A percentile compares a stretch with the other conserved stretches of the same genome.
These are phyloP conservation scores for Osmerus mordax DNA, from an alignment of 2,113 vertebrate genomes.

Conservation along the genomic window DNA sequence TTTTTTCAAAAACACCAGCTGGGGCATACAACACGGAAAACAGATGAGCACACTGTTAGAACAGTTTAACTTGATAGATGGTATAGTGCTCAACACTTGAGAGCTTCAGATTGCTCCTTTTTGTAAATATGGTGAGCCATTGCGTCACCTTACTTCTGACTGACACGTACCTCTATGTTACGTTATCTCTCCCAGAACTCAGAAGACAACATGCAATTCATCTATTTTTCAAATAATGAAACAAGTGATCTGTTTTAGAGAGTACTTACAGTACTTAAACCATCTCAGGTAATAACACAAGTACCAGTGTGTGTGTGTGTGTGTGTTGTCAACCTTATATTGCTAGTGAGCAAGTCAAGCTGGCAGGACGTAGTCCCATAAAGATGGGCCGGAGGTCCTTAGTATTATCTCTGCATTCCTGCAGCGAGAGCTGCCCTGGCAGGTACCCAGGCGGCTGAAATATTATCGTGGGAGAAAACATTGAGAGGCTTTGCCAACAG, in stretches of 20 bases:
- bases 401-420: constrained; percentile 59
- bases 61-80: constrained; percentile 17
- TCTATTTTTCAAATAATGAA: no score
- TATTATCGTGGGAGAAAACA: constrained; percentile 54
- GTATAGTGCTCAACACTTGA: no score
- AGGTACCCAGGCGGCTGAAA: constrained; percentile 48
- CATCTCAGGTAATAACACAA: background rate
- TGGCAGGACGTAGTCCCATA: constrained; percentile 40
- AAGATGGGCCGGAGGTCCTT: constrained; percentile 42
- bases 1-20: background rate
- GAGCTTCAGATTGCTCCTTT: background rate
- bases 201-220: no score
- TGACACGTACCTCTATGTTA: no score
- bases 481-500: constrained; percentile 37
- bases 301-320: background rate
- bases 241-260: background rate
- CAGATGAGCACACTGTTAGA: constrained; percentile 34
- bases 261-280: background rate
- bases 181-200: background rate
- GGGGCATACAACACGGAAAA: constrained; percentile 5
- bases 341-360: constrained; percentile 27
- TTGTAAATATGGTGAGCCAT: background rate
- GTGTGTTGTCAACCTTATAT: background rate
- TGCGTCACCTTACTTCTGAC: background rate
- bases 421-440: constrained; percentile 42